Evolutionary conservation across 2,113 vertebrate genomes (phyloP).

Genomic region (Podocnemis expansa): DNA sequence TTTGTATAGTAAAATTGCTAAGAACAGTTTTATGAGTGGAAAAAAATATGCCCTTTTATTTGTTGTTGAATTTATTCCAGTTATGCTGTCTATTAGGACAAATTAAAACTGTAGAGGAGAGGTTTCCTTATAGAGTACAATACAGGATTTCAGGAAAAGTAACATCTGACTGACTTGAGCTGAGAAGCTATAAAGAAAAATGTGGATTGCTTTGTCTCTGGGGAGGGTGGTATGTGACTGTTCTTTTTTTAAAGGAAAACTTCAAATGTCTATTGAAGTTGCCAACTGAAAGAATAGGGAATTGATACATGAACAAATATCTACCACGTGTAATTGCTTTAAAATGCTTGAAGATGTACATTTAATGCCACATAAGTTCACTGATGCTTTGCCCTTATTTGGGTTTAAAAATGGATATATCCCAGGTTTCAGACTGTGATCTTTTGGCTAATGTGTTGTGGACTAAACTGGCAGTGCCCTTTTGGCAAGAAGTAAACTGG

Average conservation of each 20-base stretch:
- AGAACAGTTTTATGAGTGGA: neutral
- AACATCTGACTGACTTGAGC: neutral
- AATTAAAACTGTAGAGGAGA: neutral
- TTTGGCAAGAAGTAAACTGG: constrained; percentile 20
- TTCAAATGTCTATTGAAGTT: neutral
- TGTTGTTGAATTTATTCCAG: neutral
- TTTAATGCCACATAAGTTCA: neutral
- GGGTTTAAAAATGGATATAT: neutral
- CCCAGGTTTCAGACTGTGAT: neutral
- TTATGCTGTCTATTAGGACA: neutral
- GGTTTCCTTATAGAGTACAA: neutral
- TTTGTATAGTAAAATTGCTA: constrained; percentile 20
- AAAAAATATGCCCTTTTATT: neutral
- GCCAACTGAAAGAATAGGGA: neutral
- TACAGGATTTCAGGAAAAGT: neutral
- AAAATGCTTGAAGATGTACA: neutral
- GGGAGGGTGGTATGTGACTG: neutral
- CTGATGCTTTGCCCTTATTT: neutral
- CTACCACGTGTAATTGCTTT: neutral
- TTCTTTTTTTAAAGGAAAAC: neutral
- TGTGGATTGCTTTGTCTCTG: neutral
- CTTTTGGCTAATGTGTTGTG: constrained; percentile 15
- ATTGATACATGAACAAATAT: neutral
- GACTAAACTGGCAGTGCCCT: constrained; percentile 46
- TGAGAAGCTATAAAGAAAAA: neutral